Evolutionary conservation across 2,113 vertebrate species (phyloP), one percentile per base, ranked within the genome.

Genomic region (Tyrannus savana): DNA sequence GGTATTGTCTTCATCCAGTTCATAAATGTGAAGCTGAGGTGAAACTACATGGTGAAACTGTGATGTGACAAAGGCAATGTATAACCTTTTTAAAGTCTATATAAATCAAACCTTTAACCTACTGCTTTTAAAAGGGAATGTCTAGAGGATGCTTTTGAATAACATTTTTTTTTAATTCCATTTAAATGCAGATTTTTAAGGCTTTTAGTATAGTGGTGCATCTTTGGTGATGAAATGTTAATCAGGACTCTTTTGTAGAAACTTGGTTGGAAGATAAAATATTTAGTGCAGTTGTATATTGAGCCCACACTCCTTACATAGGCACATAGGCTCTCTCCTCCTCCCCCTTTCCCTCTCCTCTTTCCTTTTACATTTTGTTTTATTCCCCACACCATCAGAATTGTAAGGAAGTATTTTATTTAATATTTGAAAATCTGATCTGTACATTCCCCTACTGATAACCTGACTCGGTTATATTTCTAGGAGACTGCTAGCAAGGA

Each of bases 131-230:
- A 92, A 92, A 95, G 52, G 74, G 83, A 96, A 95, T 93, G 71
- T 79, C 81, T 93, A 66, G 84, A 77, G 47, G 63, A 67, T 94
- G 74, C 80, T 95, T 97, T 96, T 97, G 66, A 97, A 47, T 73
- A 93, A 74, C 49, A 25, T 71, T 90, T 93, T 93, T 92, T 92
- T 95, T 91, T 94, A 83, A 77, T 95, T 91, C 53, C 39, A 93
- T 97, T 98, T 97, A 97, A 97, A 97, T 97, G 76, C 83, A 97
- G 96, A 96, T 97, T 97, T 95, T 84, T 88, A 95, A 94, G 79
- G n/a, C 88, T 8, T 84, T 97, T 96, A 87, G 31, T 90, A 46
- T n/a, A 87, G 83, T 87, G 50, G 85, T 91, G 74, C 64, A 93
- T 97, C 90, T 96, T 96, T 75, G 77, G 74, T 83, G 93, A 87